Percentiles rank a stretch among this genome's conserved stretches.
Conservation (phyloP, 2,797 vertebrate species). For the Geotrypetes seraphini region DNA sequence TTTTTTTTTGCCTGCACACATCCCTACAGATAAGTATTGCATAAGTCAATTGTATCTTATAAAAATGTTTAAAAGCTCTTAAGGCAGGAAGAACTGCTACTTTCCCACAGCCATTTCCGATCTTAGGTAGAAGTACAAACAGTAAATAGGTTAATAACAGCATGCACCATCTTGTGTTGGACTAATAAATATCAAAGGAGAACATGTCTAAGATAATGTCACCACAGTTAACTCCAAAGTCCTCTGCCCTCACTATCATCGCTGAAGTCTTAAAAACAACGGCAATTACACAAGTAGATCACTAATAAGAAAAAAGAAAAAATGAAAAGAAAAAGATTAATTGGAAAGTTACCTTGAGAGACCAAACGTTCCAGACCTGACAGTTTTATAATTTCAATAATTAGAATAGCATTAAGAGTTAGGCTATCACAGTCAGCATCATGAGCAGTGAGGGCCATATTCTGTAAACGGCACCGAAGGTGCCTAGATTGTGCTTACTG, state of each 20-base stretch:
- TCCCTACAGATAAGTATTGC: too few species aligned
- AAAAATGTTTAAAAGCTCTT: too few species aligned
- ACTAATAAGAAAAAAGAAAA: constrained; percentile 36
- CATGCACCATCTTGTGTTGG: constrained; percentile 3
- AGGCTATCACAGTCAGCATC: constrained; percentile 18
- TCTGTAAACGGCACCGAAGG: too few species aligned
- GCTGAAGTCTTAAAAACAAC: constrained; percentile 16
- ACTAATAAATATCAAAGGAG: constrained; percentile 1
- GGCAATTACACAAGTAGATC: constrained; percentile 25
- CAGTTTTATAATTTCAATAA: constrained; percentile 34
- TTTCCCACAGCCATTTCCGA: too few species aligned
- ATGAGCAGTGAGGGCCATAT: too few species aligned
- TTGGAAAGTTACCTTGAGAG: constrained; percentile 32
- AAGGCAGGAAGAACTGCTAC: too few species aligned
- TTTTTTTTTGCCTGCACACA: too few species aligned
- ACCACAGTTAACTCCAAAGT: constrained; percentile 13
- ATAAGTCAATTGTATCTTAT: too few species aligned
- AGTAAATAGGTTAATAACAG: background rate
- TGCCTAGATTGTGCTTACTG: too few species aligned
- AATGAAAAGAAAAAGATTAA: constrained; percentile 51
- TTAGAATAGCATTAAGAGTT: constrained; percentile 23
- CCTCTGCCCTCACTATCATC: constrained; percentile 5
- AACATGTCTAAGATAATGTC: constrained; percentile 4
- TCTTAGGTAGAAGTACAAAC: too few species aligned
- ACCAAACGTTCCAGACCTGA: constrained; percentile 36